Evolutionary conservation across 2,113 vertebrate species (phyloP).

Genomic region (Corapipo altera): DNA sequence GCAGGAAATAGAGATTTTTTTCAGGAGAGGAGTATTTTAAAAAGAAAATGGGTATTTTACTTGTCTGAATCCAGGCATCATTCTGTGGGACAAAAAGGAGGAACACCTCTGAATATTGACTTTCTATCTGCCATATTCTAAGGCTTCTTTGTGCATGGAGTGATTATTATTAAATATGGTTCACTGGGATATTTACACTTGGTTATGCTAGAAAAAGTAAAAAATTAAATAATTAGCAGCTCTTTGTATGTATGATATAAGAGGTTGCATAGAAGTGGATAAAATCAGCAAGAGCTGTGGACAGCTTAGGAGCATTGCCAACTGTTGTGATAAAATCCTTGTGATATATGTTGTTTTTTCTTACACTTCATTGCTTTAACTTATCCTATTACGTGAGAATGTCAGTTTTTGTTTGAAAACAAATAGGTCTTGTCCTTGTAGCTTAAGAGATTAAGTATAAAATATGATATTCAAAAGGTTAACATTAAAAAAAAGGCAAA

Average conservation of each 20-base stretch:
- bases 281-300: neutral
- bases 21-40: neutral
- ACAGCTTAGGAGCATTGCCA: neutral
- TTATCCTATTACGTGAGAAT: neutral
- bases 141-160: neutral
- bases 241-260: neutral
- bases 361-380: neutral
- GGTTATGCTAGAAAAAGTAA: neutral
- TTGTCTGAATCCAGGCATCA: neutral
- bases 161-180: neutral
- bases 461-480: neutral
- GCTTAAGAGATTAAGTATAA: neutral
- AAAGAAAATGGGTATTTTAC: constrained; percentile 11
- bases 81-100: neutral
- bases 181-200: neutral
- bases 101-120: neutral
- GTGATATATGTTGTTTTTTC: neutral
- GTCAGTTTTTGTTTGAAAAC: neutral
- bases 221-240: neutral
- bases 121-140: neutral
- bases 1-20: constrained; percentile 39
- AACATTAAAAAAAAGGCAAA: neutral
- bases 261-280: neutral
- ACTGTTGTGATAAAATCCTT: neutral
- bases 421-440: neutral